Evolutionary conservation across 2,888 invertebrate genomes (phyloP).

Genomic region (Orthosia cruda): DNA sequence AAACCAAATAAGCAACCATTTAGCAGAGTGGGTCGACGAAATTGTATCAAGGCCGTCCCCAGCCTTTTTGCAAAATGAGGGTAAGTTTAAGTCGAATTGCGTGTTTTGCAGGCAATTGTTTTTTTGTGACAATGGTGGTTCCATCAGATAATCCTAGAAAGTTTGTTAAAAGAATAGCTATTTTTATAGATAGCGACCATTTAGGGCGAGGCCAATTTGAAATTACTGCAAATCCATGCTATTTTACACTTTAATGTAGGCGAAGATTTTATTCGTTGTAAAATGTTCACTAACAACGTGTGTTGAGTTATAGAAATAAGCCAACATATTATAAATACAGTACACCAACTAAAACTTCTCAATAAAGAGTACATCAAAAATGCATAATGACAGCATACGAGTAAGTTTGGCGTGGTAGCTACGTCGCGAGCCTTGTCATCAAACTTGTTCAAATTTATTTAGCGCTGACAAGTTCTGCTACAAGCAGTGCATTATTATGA

Average conservation of each 20-base stretch:
- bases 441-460: slow-evolving; percentile 64
- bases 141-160: neutral
- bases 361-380: slow-evolving; percentile 40
- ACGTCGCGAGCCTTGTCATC: slow-evolving; percentile 35
- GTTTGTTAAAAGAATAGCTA: neutral
- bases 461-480: slow-evolving; percentile 43
- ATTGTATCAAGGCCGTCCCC: slow-evolving; percentile 35
- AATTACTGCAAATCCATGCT: neutral
- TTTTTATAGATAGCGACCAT: no score
- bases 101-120: slow-evolving; percentile 28
- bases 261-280: neutral
- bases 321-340: neutral
- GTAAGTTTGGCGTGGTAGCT: slow-evolving; percentile 46
- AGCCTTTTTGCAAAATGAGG: slow-evolving; percentile 28
- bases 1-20: slow-evolving; percentile 53
- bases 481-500: slow-evolving; percentile 50
- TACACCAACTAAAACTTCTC: slow-evolving; percentile 27
- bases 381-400: slow-evolving; percentile 44
- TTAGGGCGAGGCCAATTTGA: neutral
- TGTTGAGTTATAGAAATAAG: neutral
- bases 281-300: neutral
- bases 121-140: slow-evolving; percentile 3
- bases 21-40: slow-evolving; percentile 36
- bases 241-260: neutral
- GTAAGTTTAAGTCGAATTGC: slow-evolving; percentile 3